phyloP scores from a whole-genome alignment of 2,113 vertebrate species.

The Pholis gunnellus region DNA sequence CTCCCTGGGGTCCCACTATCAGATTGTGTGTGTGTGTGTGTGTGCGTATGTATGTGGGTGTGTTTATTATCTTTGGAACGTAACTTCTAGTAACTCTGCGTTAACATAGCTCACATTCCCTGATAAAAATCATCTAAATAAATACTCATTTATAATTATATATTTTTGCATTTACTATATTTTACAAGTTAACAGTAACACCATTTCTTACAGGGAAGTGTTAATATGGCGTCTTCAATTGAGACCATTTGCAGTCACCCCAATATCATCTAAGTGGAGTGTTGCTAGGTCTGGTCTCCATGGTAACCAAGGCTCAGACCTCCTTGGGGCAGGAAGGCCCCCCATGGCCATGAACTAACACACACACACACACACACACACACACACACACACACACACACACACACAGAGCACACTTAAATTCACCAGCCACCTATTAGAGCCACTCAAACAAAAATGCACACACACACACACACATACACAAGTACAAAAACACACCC shows the following conservation, averaged over 20 bases:
- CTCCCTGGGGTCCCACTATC: slow-evolving; percentile 76
- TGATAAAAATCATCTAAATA: not conserved
- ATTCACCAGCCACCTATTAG: slow-evolving; percentile 15
- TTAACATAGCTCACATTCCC: not conserved
- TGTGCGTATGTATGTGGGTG: slow-evolving; percentile 24
- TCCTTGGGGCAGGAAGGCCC: slow-evolving; percentile 61
- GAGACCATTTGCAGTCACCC: not conserved
- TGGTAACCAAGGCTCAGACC: slow-evolving; percentile 62
- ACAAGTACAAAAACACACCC: slow-evolving; percentile 19
- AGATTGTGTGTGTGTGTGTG: slow-evolving; percentile 47
- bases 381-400: slow-evolving; percentile 22
- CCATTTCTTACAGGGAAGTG: not conserved
- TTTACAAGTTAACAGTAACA: not conserved
- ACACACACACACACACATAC: slow-evolving; percentile 10
- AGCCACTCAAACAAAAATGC: slow-evolving; percentile 31
- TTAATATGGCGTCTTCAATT: slow-evolving; percentile 11
- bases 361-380: slow-evolving; percentile 37
- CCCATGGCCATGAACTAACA: slow-evolving; percentile 68
- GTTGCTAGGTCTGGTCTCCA: slow-evolving; percentile 55
- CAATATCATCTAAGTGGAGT: slow-evolving; percentile 42
- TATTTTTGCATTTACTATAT: not conserved
- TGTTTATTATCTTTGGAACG: slow-evolving; percentile 39
- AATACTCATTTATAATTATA: not conserved
- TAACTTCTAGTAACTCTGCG: slow-evolving; percentile 28
- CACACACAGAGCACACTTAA: slow-evolving; percentile 9